phyloP scores from a whole-genome alignment of 2,113 vertebrate genomes.

The Platichthys stellatus region DNA sequence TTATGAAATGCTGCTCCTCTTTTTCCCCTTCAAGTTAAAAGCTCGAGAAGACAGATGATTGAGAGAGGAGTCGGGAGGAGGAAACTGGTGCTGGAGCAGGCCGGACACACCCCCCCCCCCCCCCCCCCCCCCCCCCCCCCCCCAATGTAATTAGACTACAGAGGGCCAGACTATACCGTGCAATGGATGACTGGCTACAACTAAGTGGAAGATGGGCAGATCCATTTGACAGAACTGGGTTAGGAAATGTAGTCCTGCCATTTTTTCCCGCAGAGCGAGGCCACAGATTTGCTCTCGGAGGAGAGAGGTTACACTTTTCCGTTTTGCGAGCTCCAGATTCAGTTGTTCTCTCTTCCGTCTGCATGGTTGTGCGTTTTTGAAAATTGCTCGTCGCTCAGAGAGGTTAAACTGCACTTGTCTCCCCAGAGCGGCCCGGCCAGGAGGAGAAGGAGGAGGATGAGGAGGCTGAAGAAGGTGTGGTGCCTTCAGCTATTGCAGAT shows the following conservation, averaged over 20 bases:
- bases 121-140: background rate
- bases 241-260: conserved; percentile 61
- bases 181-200: conserved; percentile 65
- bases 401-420: conserved; percentile 59
- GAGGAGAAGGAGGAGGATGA: conserved; percentile 45
- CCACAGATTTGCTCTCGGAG: conserved; percentile 38
- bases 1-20: conserved; percentile 6
- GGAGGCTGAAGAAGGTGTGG: conserved; percentile 38
- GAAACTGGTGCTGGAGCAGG: background rate
- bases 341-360: background rate
- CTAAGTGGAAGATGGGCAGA: conserved; percentile 63
- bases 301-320: conserved; percentile 40
- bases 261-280: conserved; percentile 22
- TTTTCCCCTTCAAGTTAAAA: conserved; percentile 2
- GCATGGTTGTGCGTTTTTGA: background rate
- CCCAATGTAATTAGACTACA: no score
- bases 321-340: conserved; percentile 5
- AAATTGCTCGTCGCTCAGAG: background rate
- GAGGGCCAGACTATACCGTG: conserved; percentile 43
- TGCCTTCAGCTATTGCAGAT: conserved; percentile 12
- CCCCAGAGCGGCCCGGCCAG: conserved; percentile 52
- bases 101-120: background rate
- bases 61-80: no score
- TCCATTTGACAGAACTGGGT: conserved; percentile 81
- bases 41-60: background rate